phyloP scores from a whole-genome alignment of 2,888 invertebrate genomes.

The Clusia tigrina region DNA sequence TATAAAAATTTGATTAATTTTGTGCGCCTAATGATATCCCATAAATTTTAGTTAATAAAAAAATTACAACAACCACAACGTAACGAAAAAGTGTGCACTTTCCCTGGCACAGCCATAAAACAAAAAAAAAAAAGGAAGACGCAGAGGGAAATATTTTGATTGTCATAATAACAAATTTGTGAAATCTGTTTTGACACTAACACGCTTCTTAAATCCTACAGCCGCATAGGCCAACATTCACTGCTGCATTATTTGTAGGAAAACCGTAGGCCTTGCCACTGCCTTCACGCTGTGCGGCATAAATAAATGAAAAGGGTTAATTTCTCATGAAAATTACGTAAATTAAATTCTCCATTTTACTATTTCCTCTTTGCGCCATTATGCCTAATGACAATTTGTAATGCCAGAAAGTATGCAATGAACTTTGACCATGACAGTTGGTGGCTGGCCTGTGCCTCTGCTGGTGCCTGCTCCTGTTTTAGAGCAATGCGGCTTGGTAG shows the following conservation, averaged over 20 bases:
- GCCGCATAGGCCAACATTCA: background rate
- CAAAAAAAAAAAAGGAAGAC: slow-evolving; percentile 10
- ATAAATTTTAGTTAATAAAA: slow-evolving; percentile 59
- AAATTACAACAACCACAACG: slow-evolving; percentile 11
- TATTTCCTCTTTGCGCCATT: slow-evolving; percentile 31
- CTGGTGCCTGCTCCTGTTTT: too few species aligned
- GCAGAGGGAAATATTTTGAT: background rate
- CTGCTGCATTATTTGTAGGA: background rate
- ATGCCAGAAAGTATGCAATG: slow-evolving; percentile 28
- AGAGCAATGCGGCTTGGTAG: background rate
- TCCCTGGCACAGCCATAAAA: background rate
- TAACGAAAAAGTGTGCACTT: background rate
- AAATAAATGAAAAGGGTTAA: slow-evolving; percentile 10
- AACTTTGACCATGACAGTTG: slow-evolving; percentile 24
- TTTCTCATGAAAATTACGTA: slow-evolving; percentile 38
- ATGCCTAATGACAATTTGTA: slow-evolving; percentile 26
- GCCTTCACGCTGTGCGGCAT: background rate
- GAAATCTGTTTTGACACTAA: slow-evolving; percentile 55
- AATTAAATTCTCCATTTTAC: slow-evolving; percentile 34
- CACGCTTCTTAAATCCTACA: slow-evolving; percentile 17
- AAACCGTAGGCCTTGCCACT: background rate
- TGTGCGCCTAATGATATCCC: slow-evolving; percentile 49
- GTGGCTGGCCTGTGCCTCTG: too few species aligned
- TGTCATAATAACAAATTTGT: slow-evolving; percentile 53
- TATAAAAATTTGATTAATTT: slow-evolving; percentile 56